phyloP scores from a whole-genome alignment of 1,140 invertebrate species.

The Caenorhabditis briggsae region DNA sequence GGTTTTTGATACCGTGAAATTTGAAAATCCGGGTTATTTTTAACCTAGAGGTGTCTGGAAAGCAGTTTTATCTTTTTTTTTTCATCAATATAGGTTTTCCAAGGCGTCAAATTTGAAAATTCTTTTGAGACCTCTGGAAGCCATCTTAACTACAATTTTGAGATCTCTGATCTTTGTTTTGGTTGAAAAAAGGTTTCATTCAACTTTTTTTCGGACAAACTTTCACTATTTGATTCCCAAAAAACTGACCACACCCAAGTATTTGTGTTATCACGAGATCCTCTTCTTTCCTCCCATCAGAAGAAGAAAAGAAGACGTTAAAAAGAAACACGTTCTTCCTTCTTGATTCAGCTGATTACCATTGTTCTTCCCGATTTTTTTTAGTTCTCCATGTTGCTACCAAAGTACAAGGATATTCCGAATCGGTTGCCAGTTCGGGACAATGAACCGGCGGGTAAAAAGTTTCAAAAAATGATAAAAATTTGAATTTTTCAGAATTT shows the following conservation, averaged over 20 bases:
- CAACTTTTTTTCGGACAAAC: slow-evolving; percentile 5
- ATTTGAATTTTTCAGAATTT: not conserved
- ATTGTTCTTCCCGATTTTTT: not conserved
- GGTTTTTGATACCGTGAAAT: too few species aligned
- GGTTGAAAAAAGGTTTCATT: not conserved
- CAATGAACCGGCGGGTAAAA: slow-evolving; percentile 58
- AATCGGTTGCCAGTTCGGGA: slow-evolving; percentile 58
- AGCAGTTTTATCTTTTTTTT: too few species aligned
- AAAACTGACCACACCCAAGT: slow-evolving; percentile 14
- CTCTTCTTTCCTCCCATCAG: not conserved
- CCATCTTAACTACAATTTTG: too few species aligned
- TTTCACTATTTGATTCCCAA: not conserved
- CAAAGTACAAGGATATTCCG: slow-evolving; percentile 58
- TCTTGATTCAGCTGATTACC: slow-evolving; percentile 45
- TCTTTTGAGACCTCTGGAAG: too few species aligned
- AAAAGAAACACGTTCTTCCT: slow-evolving; percentile 10
- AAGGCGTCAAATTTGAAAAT: too few species aligned
- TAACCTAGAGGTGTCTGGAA: too few species aligned
- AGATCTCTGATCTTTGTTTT: too few species aligned
- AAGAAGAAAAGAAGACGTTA: not conserved
- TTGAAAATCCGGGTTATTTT: too few species aligned
- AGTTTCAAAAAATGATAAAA: not conserved
- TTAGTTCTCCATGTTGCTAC: not conserved
- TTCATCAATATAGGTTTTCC: too few species aligned
- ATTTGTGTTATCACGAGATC: slow-evolving; percentile 32